Evolutionary conservation across 2,888 invertebrate genomes (phyloP).

Genomic region (Oscheius sp.): DNA sequence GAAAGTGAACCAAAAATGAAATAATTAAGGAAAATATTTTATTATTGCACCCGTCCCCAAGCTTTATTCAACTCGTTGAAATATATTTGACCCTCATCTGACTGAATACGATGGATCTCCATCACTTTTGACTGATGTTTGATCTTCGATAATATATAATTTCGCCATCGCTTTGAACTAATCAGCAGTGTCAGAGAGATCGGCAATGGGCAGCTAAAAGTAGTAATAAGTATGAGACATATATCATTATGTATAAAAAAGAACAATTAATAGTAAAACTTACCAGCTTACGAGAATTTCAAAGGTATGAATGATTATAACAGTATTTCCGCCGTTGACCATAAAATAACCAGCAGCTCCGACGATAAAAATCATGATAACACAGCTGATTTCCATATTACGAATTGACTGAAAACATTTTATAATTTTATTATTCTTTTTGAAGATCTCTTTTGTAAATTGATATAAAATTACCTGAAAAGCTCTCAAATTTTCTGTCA

Average conservation of each 20-base stretch:
- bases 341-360: constrained; percentile 12
- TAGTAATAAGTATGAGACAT: neutral
- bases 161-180: constrained; percentile 2
- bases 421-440: too few relatives aligned
- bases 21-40: too few relatives aligned
- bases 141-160: neutral
- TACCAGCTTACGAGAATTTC: neutral
- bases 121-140: neutral
- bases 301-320: neutral
- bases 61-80: constrained; percentile 1
- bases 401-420: neutral
- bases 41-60: too few relatives aligned
- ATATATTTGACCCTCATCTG: constrained; percentile 3
- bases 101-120: too few relatives aligned
- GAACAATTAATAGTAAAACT: neutral
- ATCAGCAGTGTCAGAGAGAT: neutral
- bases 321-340: neutral
- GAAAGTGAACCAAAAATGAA: too few relatives aligned
- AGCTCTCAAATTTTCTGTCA: constrained; percentile 8
- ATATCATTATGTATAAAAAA: neutral
- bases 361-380: constrained; percentile 5
- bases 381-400: neutral
- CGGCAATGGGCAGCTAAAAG: neutral
- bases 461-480: too few relatives aligned
- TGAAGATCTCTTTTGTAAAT: too few relatives aligned